Evolutionary conservation across 2,113 vertebrate genomes (phyloP).

Genomic region (Typhlomys cinereus): DNA sequence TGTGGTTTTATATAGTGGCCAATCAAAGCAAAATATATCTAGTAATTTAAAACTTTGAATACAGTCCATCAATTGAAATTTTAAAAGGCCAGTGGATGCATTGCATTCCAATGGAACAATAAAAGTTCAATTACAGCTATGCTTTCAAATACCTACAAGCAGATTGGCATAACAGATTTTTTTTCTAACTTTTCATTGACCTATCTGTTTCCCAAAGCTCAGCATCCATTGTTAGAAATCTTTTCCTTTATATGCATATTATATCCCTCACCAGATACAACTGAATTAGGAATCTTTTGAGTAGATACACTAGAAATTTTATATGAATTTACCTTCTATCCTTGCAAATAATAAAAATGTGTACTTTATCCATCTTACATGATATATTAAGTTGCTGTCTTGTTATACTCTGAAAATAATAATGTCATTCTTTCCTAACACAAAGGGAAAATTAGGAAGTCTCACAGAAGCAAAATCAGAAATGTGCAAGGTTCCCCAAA

Average conservation of each 20-base stretch:
- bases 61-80: constrained; percentile 64
- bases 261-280: background rate
- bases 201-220: background rate
- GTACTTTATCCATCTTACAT: background rate
- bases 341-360: background rate
- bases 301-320: constrained; percentile 15
- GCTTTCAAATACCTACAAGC: constrained; percentile 57
- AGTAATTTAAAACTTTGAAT: constrained; percentile 78
- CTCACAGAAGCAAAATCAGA: background rate
- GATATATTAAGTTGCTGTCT: background rate
- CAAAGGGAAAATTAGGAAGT: background rate
- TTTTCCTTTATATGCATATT: background rate
- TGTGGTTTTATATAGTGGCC: constrained; percentile 81
- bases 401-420: background rate
- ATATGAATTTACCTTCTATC: background rate
- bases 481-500: background rate
- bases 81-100: constrained; percentile 57
- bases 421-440: background rate
- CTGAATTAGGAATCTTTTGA: background rate
- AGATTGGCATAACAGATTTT: constrained; percentile 56
- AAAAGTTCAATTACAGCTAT: constrained; percentile 66
- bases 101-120: constrained; percentile 49
- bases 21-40: constrained; percentile 83
- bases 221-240: background rate
- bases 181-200: constrained; percentile 16